Conservation (phyloP, 2,113 vertebrate species). For the Gyps fulvus region DNA sequence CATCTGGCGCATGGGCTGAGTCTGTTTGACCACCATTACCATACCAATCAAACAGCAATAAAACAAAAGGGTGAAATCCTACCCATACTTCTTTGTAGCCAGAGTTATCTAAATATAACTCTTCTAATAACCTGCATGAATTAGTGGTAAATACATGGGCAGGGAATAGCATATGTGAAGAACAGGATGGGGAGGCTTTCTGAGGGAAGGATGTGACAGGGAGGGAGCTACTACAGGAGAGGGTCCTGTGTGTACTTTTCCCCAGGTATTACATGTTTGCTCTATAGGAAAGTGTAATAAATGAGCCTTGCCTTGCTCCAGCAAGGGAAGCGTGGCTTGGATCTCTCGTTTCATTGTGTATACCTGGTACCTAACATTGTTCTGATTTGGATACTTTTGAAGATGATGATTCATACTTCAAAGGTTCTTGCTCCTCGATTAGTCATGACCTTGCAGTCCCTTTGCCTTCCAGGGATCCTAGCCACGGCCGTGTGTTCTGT, state of each 20-base stretch:
- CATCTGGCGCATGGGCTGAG: background rate
- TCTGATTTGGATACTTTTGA: background rate
- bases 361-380: background rate
- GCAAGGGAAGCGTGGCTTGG: background rate
- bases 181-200: background rate
- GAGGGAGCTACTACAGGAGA: background rate
- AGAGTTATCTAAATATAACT: background rate
- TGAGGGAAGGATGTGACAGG: background rate
- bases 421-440: background rate
- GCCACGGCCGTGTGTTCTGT: accelerated
- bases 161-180: background rate
- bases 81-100: background rate
- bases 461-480: background rate
- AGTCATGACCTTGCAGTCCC: background rate
- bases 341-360: background rate
- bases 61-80: background rate
- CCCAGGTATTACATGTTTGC: background rate
- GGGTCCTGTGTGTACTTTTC: background rate
- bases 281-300: background rate
- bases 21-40: background rate
- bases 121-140: background rate
- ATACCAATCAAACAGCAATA: background rate
- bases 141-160: background rate
- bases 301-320: background rate
- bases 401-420: background rate